Evolutionary conservation across 1,140 invertebrate species (phyloP), one percentile per base, ranked within the genome.

Genomic region (Nylanderia fulva): DNA sequence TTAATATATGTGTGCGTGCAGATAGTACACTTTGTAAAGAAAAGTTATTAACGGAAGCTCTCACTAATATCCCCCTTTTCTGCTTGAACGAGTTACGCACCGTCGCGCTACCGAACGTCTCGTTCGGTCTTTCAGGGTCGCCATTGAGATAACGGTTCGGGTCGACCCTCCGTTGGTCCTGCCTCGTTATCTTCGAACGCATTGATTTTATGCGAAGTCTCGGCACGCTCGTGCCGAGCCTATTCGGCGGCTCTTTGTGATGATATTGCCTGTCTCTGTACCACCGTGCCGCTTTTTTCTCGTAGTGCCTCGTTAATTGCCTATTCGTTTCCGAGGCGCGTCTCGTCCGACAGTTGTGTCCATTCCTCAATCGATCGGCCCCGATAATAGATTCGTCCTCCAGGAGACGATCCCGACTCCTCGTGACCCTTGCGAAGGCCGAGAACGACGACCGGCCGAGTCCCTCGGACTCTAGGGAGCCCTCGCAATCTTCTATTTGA

Each of bases 401-500:
- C 24, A 90, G 86, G 8, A 90, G 72, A 72, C 85, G 87, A 61
- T 88, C 89, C 66, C 86, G 87, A 54, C 24, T 71, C 56, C 45
- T 84, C 52, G 54, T 2, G 6, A 42, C 21, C 15, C 52, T 69
- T 74, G 69, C 52, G 60, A 64, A 29, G 4, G 42, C 1, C 71
- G 66, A 18, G 64, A 24, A 69, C 11, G 36, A 42, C 64, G 24
- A 42, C 29, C 48, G 42, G 5, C 13, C 75, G 63, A 72, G 58
- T 60, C 83, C 88, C 15, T 85, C 68, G 60, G 82, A 74, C 11
- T 88, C 77, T 36, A 60, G 15, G 13, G 77, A 71, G n/a, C 72
- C 36, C 63, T 93, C 92, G 88, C 93, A 94, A 48, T 93, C 92
- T 71, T 94, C 93, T 2, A 91, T 92, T 8, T 86, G 89, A 29